Evolutionary conservation across 92 coral and sea anemone genomes (phyloP), one percentile per base, ranked within the genome.

Genomic region (Porites cylindrica): DNA sequence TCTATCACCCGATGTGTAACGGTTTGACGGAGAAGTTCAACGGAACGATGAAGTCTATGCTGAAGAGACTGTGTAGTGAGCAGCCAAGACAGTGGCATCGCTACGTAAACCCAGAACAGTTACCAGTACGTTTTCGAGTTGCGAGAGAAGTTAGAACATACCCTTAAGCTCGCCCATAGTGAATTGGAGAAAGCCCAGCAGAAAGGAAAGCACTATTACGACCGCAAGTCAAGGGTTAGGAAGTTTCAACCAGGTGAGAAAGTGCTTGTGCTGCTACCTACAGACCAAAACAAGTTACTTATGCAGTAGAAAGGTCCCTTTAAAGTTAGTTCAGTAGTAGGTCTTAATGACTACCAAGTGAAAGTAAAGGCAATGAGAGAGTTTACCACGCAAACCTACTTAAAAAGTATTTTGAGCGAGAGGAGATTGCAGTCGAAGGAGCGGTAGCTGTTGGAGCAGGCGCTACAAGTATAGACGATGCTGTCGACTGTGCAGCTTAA

Each of bases 271-370:
- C 62, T 91, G 6, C 66, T 88, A 62, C 86, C 88, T 9, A 83
- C 92, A 20, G 87, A 83, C 82, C 75, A 80, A 64, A 84, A 91
- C 86, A 88, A 88, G 88, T 76, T 91, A 1, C 72, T 88, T 61
- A 20, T 91, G 85, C 94, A 88, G 74, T 88, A 91, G 91, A 83
- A 88, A 75, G 94, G 91, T 62, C 91, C 91, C 51, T 91, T 72
- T 32, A 21, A 72, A 72, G 60, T 47, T 32, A 47, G 52, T 17
- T 11, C 23, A 8, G 38, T 77, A 20, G 63, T 54, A 51, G 89
- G 89, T 20, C 13, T 78, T 19, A 77, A 86, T 62, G 84, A 88
- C 59, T 88, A 88, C 84, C 75, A 82, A 61, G 80, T 88, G 26
- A 61, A 80, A 8, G 81, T 88, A 82, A 88, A 58, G 83, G 81